A percentile compares a stretch with the other conserved stretches of the same genome.
Evolutionary conservation across 1,140 invertebrate genomes (phyloP).

Genomic region (Agrilus planipennis): DNA sequence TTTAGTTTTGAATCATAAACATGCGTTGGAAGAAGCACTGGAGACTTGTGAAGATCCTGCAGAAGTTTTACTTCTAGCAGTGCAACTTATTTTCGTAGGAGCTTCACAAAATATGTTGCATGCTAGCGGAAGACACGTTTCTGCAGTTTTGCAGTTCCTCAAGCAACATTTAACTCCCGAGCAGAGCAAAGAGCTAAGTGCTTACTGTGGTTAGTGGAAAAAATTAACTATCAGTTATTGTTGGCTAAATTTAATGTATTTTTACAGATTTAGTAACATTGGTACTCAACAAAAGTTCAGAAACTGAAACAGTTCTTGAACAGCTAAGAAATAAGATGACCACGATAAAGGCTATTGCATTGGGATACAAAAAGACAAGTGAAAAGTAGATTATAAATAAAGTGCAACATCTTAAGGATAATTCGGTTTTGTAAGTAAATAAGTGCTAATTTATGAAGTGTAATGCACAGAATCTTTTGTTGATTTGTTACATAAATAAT

Average conservation of each 20-base stretch:
- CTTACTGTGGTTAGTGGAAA: conserved; percentile 59
- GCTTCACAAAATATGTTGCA: conserved; percentile 73
- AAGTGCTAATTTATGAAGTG: too few relatives aligned
- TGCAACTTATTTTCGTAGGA: conserved; percentile 69
- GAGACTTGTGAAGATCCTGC: conserved; percentile 63
- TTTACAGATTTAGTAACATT: conserved; percentile 35
- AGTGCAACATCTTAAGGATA: too few relatives aligned
- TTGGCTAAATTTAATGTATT: conserved; percentile 4
- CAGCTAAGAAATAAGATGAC: conserved; percentile 30
- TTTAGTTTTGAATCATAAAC: conserved; percentile 63
- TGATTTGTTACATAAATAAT: too few relatives aligned
- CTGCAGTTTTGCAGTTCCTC: conserved; percentile 62
- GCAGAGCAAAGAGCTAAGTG: conserved; percentile 46
- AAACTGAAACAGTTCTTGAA: conserved; percentile 30
- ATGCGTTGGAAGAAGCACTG: conserved; percentile 69
- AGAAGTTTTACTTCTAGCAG: conserved; percentile 68
- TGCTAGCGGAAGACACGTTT: conserved; percentile 83
- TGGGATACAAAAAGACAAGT: conserved; percentile 31
- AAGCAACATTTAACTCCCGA: conserved; percentile 53
- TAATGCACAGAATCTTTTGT: too few relatives aligned
- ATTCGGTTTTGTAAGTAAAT: too few relatives aligned
- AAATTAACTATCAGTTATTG: neutral
- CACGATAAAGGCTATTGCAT: conserved; percentile 30
- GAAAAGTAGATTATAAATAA: too few relatives aligned
- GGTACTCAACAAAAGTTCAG: conserved; percentile 23